phyloP scores from a whole-genome alignment of 2,888 invertebrate genomes.

The Malthinus flaveolus region DNA sequence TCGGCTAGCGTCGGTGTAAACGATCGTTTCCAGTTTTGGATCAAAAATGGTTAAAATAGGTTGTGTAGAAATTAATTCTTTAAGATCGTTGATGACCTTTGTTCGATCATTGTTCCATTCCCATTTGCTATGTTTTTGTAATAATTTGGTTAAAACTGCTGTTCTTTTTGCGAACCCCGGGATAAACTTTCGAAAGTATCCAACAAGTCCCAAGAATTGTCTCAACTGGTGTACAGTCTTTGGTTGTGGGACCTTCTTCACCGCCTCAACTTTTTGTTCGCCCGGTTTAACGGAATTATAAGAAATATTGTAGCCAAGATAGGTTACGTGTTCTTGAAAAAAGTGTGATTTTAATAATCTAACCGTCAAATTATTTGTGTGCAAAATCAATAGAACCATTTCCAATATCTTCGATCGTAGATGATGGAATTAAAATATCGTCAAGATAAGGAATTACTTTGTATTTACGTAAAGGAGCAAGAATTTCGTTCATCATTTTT shows the following conservation, averaged over 20 bases:
- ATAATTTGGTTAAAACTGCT: constrained; percentile 14
- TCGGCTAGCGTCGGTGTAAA: constrained; percentile 30
- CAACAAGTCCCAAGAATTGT: constrained; percentile 20
- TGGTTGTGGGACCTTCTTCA: constrained; percentile 12
- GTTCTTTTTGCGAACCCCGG: constrained; percentile 12
- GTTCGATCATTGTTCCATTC: too few species aligned
- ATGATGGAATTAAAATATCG: background rate
- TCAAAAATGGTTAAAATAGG: too few species aligned
- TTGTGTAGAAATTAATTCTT: too few species aligned
- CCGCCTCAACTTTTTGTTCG: constrained; percentile 14
- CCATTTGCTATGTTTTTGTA: constrained; percentile 17
- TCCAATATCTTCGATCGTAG: background rate
- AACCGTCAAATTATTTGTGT: constrained; percentile 6
- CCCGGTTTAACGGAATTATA: background rate
- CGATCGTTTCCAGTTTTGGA: too few species aligned
- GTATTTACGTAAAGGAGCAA: background rate
- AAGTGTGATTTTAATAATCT: constrained; percentile 17
- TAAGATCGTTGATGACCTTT: too few species aligned
- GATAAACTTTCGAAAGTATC: constrained; percentile 27
- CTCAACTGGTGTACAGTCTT: constrained; percentile 17
- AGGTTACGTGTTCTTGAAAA: background rate
- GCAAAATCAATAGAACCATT: constrained; percentile 4
- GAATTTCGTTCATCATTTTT: background rate
- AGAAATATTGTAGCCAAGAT: constrained; percentile 5
- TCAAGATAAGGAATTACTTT: background rate